A percentile compares a stretch with the other conserved stretches of the same genome.
phyloP scores from a whole-genome alignment of 2,888 invertebrate species.

The Drosophila meridiana region DNA sequence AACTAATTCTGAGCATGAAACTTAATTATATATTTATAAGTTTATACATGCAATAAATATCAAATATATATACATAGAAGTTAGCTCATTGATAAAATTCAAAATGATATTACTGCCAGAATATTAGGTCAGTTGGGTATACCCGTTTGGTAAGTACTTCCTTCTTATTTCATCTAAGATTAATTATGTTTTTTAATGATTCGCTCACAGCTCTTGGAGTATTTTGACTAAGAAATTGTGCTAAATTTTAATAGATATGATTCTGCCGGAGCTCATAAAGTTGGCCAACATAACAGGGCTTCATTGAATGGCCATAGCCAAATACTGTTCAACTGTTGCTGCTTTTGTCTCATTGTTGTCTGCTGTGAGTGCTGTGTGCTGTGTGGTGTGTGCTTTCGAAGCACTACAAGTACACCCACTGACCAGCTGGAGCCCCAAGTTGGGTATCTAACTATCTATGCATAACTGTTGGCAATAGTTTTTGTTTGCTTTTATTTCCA shows the following conservation, averaged over 20 bases:
- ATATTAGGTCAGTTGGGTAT: neutral
- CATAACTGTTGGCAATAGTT: constrained; percentile 38
- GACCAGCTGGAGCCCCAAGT: constrained; percentile 19
- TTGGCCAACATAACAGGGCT: constrained; percentile 4
- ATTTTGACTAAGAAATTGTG: neutral
- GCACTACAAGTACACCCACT: constrained; percentile 53
- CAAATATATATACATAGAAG: too few species aligned
- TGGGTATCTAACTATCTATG: constrained; percentile 38
- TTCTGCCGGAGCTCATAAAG: neutral
- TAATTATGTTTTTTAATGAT: constrained; percentile 1
- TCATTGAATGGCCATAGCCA: constrained; percentile 2
- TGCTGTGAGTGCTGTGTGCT: neutral
- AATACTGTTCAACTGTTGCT: constrained; percentile 19
- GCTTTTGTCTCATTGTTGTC: constrained; percentile 3
- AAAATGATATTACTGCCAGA: neutral
- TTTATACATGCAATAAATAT: too few species aligned
- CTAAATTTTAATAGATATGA: neutral
- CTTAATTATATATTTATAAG: too few species aligned
- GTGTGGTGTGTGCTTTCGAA: constrained; percentile 31
- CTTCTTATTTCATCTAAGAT: neutral
- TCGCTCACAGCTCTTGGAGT: neutral
- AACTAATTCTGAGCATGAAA: too few species aligned
- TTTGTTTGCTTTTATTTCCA: constrained; percentile 35
- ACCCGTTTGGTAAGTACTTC: neutral
- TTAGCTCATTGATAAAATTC: neutral